Conservation (phyloP, 2,113 vertebrate species). For the Antechinus stuartii region DNA sequence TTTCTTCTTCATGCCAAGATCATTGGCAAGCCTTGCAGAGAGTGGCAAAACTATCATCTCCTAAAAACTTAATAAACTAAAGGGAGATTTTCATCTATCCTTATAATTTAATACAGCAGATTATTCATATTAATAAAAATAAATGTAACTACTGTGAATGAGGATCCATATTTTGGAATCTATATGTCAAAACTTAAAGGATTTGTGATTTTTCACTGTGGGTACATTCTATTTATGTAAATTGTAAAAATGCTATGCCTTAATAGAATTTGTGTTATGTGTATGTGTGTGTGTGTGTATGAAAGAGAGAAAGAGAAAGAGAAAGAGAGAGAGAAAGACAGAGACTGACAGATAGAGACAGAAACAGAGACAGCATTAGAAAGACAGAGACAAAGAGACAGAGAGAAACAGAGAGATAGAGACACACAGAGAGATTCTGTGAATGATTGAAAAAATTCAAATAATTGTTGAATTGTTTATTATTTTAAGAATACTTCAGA, state of each 20-base stretch:
- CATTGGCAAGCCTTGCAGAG: slow-evolving; percentile 32
- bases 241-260: neutral
- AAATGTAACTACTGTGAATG: neutral
- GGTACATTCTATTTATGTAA: neutral
- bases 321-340: too few relatives aligned
- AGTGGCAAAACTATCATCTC: slow-evolving; percentile 39
- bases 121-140: neutral
- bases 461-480: neutral
- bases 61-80: slow-evolving; percentile 9
- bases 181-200: neutral
- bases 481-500: neutral
- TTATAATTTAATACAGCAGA: neutral
- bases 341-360: too few relatives aligned
- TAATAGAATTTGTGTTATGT: neutral
- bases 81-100: neutral
- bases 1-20: slow-evolving; percentile 15
- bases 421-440: neutral
- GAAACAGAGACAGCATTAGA: too few relatives aligned
- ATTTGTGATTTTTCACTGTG: neutral
- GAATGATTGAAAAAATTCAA: neutral
- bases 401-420: too few relatives aligned
- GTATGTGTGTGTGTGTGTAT: too few relatives aligned
- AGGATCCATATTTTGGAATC: neutral
- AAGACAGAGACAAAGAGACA: too few relatives aligned
- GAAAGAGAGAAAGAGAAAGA: too few relatives aligned